These are phyloP conservation scores for Podarcis cretensis DNA, from an alignment of 2,113 vertebrate genomes.

Conservation along the genomic window DNA sequence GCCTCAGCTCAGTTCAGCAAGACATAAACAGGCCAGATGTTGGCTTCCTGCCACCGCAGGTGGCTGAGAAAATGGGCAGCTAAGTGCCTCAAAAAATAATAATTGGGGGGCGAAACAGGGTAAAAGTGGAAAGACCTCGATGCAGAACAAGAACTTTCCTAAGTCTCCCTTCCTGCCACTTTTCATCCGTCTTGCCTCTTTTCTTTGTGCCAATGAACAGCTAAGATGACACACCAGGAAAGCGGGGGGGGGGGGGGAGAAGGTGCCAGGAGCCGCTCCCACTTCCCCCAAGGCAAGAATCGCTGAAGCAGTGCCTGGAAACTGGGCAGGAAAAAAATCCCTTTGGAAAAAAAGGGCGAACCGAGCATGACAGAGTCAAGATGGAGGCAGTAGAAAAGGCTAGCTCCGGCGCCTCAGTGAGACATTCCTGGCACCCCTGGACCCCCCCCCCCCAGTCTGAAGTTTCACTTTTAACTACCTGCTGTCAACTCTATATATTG, in stretches of 20 bases:
- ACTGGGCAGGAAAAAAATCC: background rate
- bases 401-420: background rate
- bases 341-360: background rate
- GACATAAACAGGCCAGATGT: background rate
- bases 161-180: too few relatives aligned
- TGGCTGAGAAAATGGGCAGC: background rate
- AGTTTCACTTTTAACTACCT: background rate
- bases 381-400: background rate
- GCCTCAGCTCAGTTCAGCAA: constrained; percentile 4
- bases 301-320: background rate
- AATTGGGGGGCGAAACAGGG: background rate
- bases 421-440: background rate
- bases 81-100: too few relatives aligned
- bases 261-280: background rate
- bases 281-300: background rate
- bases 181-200: background rate
- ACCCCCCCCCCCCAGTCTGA: background rate
- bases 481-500: background rate
- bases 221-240: background rate
- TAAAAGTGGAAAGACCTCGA: too few relatives aligned
- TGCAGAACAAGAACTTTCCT: background rate
- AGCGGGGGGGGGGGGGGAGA: too few relatives aligned
- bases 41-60: constrained; percentile 7
- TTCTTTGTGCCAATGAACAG: background rate
- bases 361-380: background rate